Percentiles rank a stretch among this genome's conserved stretches.
Conservation (phyloP, 2,113 vertebrate species). For the Brachirus orientalis region DNA sequence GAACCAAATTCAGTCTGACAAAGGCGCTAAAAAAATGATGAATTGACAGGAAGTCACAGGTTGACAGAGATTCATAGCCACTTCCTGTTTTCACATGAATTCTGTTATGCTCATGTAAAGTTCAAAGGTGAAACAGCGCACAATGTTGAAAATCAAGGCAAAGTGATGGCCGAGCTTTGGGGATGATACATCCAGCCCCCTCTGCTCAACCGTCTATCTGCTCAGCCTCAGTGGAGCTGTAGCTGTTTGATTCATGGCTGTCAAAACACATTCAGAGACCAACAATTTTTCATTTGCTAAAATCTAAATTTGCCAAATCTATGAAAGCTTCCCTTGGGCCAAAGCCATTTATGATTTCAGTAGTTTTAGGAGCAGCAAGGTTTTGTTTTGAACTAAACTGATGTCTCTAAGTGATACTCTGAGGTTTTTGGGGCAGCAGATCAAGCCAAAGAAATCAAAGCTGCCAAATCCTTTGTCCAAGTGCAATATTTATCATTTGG, state of each 20-base stretch:
- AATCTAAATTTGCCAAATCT: constrained; percentile 17
- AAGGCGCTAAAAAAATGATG: constrained; percentile 47
- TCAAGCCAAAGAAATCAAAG: constrained; percentile 57
- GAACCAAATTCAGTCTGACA: constrained; percentile 14
- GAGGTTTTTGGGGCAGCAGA: constrained; percentile 52
- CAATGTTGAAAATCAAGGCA: constrained; percentile 1
- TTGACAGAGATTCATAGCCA: constrained; percentile 57
- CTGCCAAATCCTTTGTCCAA: constrained; percentile 53
- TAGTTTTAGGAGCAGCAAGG: constrained; percentile 37
- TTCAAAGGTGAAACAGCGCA: constrained; percentile 32
- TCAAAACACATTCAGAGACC: constrained; percentile 9
- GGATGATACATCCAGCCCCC: background rate
- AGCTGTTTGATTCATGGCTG: constrained; percentile 3
- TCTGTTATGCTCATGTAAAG: constrained; percentile 19
- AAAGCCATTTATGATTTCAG: constrained; percentile 43
- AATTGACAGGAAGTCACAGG: constrained; percentile 58
- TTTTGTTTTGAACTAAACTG: constrained; percentile 51
- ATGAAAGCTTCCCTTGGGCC: constrained; percentile 20
- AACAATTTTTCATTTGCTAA: constrained; percentile 29
- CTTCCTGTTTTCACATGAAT: constrained; percentile 54
- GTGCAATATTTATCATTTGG: constrained; percentile 68
- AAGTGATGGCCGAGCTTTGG: constrained; percentile 13
- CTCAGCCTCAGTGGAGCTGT: background rate
- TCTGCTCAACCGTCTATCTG: background rate
- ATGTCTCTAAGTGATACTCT: constrained; percentile 45